Evolutionary conservation across 2,113 vertebrate species (phyloP), one percentile per base, ranked within the genome.

Genomic region (Oryzias celebensis): DNA sequence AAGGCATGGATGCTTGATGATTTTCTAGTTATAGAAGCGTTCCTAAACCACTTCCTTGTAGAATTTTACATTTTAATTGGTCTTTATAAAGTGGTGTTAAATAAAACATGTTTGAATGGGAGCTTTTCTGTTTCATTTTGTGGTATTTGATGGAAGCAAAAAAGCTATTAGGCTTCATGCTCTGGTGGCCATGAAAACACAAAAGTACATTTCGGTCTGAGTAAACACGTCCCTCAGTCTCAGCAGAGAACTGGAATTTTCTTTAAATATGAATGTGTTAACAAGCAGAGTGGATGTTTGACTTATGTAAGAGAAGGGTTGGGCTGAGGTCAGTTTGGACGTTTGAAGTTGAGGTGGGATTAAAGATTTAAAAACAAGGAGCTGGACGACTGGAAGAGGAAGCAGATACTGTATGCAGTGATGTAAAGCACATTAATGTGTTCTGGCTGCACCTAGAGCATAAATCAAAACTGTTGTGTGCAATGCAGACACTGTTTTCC

Each of bases 181-280:
- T n/a, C 66, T 52, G 60, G 41, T 12, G 42, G 60, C 17, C 7
- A 22, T 14, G 41, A 50, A 58, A 20, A 55, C 14, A 41, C 52
- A 26, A 5, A 44, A 26, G 60, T 36, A 36, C 8, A 71, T 63
- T 57, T 53, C 16, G 63, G 52, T 62, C 28, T 45, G 46, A 22
- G 62, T 20, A 41, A 44, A 55, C 52, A 10, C 20, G 13, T 42
- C 44, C 15, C 16, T 10, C 7, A 28, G 17, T 3, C 36, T 36
- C 8, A 48, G 13, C 51, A 13, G 46, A 2, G 3, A 52, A 59
- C 58, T 42, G 49, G 42, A 44, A 68, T 46, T 43, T 4, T 12
- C 56, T 71, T 83, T 52, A 77, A 80, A 73, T 69, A 72, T 78
- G 60, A 62, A 77, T 74, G 68, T 23, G 56, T 41, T 17, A 31